phyloP scores from a whole-genome alignment of 2,888 invertebrate species.

The Sarcophaga rosellei region DNA sequence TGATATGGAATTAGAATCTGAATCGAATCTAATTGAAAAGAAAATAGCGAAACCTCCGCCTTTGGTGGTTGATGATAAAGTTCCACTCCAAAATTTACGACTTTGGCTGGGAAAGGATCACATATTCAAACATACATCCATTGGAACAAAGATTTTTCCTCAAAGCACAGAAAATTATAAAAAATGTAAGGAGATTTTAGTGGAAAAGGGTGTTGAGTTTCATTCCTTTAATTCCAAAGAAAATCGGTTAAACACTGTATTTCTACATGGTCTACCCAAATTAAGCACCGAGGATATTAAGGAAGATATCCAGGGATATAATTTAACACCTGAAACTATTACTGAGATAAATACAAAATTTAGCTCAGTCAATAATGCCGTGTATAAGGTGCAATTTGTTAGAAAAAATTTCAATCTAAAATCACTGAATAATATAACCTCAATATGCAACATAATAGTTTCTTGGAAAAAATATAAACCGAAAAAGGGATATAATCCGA shows the following conservation, averaged over 20 bases:
- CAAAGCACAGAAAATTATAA: slow-evolving; percentile 11
- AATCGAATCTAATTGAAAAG: slow-evolving; percentile 1
- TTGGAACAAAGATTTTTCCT: slow-evolving; percentile 43
- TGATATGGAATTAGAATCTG: slow-evolving; percentile 16
- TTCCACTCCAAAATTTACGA: slow-evolving; percentile 1
- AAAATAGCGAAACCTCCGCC: slow-evolving; percentile 37
- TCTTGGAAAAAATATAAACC: slow-evolving; percentile 1
- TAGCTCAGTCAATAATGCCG: too few species aligned
- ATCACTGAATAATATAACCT: slow-evolving; percentile 20
- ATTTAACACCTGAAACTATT: not conserved
- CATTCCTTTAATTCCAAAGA: slow-evolving; percentile 28
- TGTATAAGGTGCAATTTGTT: too few species aligned
- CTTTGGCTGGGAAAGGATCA: slow-evolving; percentile 29
- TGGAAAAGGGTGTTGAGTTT: slow-evolving; percentile 33
- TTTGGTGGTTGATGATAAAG: slow-evolving; percentile 15
- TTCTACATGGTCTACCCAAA: slow-evolving; percentile 45
- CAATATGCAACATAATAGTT: slow-evolving; percentile 28
- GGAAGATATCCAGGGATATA: slow-evolving; percentile 21
- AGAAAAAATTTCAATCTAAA: slow-evolving; percentile 19
- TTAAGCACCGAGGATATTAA: slow-evolving; percentile 14
- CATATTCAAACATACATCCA: slow-evolving; percentile 41
- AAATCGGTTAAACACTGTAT: slow-evolving; percentile 4
- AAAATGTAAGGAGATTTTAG: slow-evolving; percentile 23
- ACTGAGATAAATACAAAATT: slow-evolving; percentile 1
- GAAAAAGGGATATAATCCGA: slow-evolving; percentile 18